Evolutionary conservation across 2,797 vertebrate species (phyloP), one percentile per base, ranked within the genome.

Genomic region (Alectoris magna): DNA sequence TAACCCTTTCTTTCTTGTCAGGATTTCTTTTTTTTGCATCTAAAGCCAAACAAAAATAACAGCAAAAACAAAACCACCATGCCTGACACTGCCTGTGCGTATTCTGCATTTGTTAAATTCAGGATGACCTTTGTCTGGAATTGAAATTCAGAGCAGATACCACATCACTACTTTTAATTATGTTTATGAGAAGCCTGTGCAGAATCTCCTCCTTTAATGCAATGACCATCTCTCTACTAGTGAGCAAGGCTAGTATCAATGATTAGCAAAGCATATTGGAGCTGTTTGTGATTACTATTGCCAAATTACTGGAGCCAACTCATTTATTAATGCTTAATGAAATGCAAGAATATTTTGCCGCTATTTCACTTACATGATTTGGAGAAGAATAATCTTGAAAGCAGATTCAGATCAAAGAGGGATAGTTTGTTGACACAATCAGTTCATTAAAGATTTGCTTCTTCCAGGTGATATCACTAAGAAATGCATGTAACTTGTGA

Each of bases 401-500:
- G 26, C 3, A 77, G 23, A 62, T 63, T 78, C 9, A 39, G 74
- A 43, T 59, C 9, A 53, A 66, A 72, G n/a, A 66, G 2, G 3
- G 2, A 81, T 0, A 46, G 5, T 19, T 7, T 29, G 5, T 26
- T 89, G 46, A 44, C 0, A 7, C 15, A 43, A 4, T 31, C 21
- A n/a, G 2, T 39, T 88, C 17, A 56, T n/a, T 67, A 36, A 74
- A 36, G 3, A 43, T 3, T 1, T 3, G 29, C 5, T 71, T 81
- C n/a, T 79, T 60, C 11, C 10, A 73, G 9, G 31, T 59, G 58
- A 43, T 27, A 9, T 12, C 23, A n/a, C 38, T 67, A 60, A 53
- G 22, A 89, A 91, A 43, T 0, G 4, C 4, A 53, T 0, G 1
- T 2, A 21, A 67, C 12, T 39, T 14, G 59, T 2, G 29, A 75